Percentiles rank a stretch among this genome's conserved stretches.
Conservation (phyloP, 2,888 invertebrate genomes). For the Camptogramma bilineatum region DNA sequence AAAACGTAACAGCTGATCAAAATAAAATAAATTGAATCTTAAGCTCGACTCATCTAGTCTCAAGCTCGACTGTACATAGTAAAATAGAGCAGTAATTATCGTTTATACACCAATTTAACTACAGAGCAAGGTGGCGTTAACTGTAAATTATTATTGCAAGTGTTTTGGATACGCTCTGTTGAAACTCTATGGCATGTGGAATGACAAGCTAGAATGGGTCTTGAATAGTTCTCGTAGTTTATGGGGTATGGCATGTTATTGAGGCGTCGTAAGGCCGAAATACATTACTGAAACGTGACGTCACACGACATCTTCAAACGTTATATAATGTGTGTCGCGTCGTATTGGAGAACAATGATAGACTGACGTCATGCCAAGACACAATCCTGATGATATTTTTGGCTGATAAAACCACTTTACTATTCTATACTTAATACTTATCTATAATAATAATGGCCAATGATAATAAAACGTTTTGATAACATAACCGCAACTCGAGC, state of each 20-base stretch:
- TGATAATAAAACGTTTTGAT: too few relatives aligned
- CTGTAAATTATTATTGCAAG: conserved; percentile 55
- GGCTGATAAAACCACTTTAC: too few relatives aligned
- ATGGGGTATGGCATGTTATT: conserved; percentile 28
- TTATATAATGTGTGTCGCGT: neutral
- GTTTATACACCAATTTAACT: conserved; percentile 46
- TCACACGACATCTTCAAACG: neutral
- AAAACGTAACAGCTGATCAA: too few relatives aligned
- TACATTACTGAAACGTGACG: neutral
- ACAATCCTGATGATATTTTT: neutral
- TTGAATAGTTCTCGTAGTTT: conserved; percentile 37
- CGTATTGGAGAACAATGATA: too few relatives aligned
- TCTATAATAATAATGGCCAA: too few relatives aligned
- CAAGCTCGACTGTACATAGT: conserved; percentile 12
- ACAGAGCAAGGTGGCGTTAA: conserved; percentile 49
- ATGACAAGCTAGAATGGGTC: conserved; percentile 38
- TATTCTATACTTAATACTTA: too few relatives aligned
- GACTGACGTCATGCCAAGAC: too few relatives aligned
- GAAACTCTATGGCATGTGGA: conserved; percentile 51
- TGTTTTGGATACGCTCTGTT: conserved; percentile 51
- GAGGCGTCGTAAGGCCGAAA: conserved; percentile 4
- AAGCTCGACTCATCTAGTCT: conserved; percentile 7
- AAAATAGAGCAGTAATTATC: conserved; percentile 42
- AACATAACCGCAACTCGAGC: too few relatives aligned
- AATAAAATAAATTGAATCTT: neutral